Conservation (phyloP, 2,113 vertebrate species). For the Eudyptes chrysolophus region DNA sequence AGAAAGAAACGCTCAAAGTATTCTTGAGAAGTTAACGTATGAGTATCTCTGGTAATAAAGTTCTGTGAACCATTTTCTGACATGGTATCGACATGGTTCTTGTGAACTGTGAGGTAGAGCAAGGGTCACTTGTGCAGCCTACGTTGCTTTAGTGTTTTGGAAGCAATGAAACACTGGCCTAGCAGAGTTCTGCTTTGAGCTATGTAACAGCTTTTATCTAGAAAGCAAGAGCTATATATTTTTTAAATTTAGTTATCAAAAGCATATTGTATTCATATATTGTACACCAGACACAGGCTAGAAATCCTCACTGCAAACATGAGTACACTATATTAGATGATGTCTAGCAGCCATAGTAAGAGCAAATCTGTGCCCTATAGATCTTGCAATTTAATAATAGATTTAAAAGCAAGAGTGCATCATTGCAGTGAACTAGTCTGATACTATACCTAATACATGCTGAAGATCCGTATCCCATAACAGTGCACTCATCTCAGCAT, state of each 20-base stretch:
- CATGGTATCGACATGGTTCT: neutral
- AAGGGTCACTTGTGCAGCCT: neutral
- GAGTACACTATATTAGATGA: neutral
- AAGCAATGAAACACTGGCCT: neutral
- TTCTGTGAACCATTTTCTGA: neutral
- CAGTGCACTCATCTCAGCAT: neutral
- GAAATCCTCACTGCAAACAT: neutral
- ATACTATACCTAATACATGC: neutral
- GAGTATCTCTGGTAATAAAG: neutral
- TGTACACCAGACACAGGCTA: neutral
- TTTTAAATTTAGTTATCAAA: neutral
- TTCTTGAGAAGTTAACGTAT: neutral
- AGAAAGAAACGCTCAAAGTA: neutral
- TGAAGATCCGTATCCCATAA: rapidly evolving
- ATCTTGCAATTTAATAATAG: neutral
- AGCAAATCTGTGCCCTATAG: neutral
- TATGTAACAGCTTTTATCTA: neutral
- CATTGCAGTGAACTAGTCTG: neutral
- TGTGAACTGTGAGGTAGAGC: neutral
- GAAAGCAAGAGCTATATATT: neutral
- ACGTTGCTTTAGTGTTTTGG: neutral
- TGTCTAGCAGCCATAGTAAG: neutral
- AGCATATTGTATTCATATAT: neutral
- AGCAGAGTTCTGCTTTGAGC: neutral
- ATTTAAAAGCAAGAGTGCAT: neutral